phyloP scores from a whole-genome alignment of 1,140 invertebrate genomes.

The Halictus rubicundus region DNA sequence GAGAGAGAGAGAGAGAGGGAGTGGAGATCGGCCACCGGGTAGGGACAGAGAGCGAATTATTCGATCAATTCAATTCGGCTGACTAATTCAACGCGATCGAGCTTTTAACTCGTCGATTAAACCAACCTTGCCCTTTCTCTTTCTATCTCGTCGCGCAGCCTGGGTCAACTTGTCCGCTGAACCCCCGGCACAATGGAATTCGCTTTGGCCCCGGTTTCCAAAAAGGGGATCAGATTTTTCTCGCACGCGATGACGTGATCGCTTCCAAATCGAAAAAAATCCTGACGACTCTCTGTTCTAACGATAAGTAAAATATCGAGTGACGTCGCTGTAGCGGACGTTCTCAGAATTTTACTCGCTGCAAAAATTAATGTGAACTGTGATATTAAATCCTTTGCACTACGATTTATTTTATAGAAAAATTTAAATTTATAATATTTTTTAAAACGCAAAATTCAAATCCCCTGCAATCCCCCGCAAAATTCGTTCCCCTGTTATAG shows the following conservation, averaged over 20 bases:
- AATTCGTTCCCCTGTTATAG: no score
- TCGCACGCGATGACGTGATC: neutral
- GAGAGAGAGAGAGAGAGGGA: neutral
- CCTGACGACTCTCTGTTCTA: neutral
- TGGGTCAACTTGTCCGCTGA: neutral
- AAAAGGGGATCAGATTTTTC: constrained; percentile 17
- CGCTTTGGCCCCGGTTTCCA: constrained; percentile 1
- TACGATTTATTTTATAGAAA: no score
- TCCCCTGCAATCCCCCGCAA: no score
- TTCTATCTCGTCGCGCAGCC: neutral
- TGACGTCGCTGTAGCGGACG: no score
- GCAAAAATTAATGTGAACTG: no score
- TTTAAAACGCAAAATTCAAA: no score
- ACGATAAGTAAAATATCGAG: no score
- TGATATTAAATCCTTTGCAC: no score
- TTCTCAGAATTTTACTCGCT: no score
- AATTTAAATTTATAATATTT: no score
- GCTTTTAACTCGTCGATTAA: constrained; percentile 53
- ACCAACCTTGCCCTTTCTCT: constrained; percentile 13
- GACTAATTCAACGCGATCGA: constrained; percentile 55
- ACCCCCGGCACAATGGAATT: constrained; percentile 1
- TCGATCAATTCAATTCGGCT: constrained; percentile 58
- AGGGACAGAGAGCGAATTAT: constrained; percentile 10
- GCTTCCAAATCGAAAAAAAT: neutral
- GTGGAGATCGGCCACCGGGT: neutral